Percentiles rank a stretch among this genome's conserved stretches.
phyloP scores from a whole-genome alignment of 2,888 invertebrate species.

The Sicus ferrugineus region DNA sequence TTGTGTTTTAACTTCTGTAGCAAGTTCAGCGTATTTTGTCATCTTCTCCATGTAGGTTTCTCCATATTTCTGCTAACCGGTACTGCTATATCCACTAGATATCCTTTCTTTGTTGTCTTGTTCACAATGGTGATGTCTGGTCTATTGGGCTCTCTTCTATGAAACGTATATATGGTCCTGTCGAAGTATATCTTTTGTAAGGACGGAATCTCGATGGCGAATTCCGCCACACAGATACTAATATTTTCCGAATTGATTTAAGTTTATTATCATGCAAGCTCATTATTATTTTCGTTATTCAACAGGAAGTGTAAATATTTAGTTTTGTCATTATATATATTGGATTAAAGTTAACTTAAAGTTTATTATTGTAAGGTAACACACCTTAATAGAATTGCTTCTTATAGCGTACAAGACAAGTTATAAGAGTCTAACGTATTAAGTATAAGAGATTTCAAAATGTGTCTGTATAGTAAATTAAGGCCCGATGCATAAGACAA shows the following conservation, averaged over 20 bases:
- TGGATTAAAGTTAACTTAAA: too few species aligned
- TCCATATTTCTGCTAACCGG: slow-evolving; percentile 22
- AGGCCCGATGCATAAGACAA: too few species aligned
- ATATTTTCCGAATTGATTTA: not conserved
- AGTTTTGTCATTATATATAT: too few species aligned
- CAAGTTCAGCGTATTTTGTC: slow-evolving; percentile 20
- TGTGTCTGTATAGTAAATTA: too few species aligned
- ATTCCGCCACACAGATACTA: not conserved
- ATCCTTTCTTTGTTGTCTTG: slow-evolving; percentile 5
- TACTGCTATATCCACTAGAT: slow-evolving; percentile 10
- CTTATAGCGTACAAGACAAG: too few species aligned
- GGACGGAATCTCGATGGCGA: not conserved
- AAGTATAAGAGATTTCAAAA: too few species aligned
- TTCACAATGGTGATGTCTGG: slow-evolving; percentile 28
- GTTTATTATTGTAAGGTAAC: too few species aligned
- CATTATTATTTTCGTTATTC: too few species aligned
- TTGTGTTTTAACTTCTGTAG: slow-evolving; percentile 5
- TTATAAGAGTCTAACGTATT: too few species aligned
- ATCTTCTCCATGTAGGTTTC: slow-evolving; percentile 2
- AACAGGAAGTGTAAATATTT: too few species aligned
- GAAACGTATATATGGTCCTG: slow-evolving; percentile 12
- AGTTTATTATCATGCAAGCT: too few species aligned
- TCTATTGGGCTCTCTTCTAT: slow-evolving; percentile 17
- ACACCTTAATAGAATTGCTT: too few species aligned
- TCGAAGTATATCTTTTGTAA: slow-evolving; percentile 18